Percentiles rank a stretch among this genome's conserved stretches.
These are phyloP conservation scores for Germaria angustata DNA, from an alignment of 2,888 invertebrate species.

Conservation along the genomic window DNA sequence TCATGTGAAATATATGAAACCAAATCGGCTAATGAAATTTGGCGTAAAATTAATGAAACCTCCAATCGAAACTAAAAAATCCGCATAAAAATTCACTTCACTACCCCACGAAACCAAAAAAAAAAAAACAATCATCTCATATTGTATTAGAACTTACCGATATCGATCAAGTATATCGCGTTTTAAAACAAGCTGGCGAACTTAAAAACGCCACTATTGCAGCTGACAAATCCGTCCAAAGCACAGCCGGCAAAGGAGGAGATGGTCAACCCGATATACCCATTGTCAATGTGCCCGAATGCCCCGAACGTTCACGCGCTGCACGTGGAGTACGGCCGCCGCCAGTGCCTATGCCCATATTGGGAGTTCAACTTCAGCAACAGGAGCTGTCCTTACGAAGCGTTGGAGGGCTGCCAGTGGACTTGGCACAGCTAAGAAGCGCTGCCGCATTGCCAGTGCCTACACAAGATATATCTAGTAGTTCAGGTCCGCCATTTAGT, in stretches of 20 bases:
- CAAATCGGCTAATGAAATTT: slow-evolving; percentile 58
- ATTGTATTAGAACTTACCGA: slow-evolving; percentile 80
- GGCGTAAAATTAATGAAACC: slow-evolving; percentile 30
- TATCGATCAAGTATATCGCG: slow-evolving; percentile 96
- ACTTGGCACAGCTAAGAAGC: slow-evolving; percentile 76
- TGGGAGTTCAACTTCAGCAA: slow-evolving; percentile 77
- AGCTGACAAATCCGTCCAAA: slow-evolving; percentile 78
- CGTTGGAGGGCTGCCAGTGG: slow-evolving; percentile 79
- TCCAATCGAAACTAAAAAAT: slow-evolving; percentile 30
- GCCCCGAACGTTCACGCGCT: slow-evolving; percentile 73
- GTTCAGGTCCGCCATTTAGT: slow-evolving; percentile 79
- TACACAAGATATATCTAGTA: slow-evolving; percentile 81
- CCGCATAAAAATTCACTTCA: slow-evolving; percentile 48
- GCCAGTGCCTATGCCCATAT: slow-evolving; percentile 76
- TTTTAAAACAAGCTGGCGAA: slow-evolving; percentile 95
- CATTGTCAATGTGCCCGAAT: slow-evolving; percentile 78
- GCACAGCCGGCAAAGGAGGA: slow-evolving; percentile 61
- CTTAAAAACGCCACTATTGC: slow-evolving; percentile 83
- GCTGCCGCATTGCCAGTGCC: slow-evolving; percentile 80
- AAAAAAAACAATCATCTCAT: slow-evolving; percentile 38
- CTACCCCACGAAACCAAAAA: slow-evolving; percentile 36
- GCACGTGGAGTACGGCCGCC: slow-evolving; percentile 76
- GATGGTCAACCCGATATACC: slow-evolving; percentile 75
- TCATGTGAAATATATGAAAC: slow-evolving; percentile 8
- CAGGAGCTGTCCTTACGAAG: slow-evolving; percentile 79